phyloP scores from a whole-genome alignment of 2,113 vertebrate genomes.

The Hirundichthys speculiger region DNA sequence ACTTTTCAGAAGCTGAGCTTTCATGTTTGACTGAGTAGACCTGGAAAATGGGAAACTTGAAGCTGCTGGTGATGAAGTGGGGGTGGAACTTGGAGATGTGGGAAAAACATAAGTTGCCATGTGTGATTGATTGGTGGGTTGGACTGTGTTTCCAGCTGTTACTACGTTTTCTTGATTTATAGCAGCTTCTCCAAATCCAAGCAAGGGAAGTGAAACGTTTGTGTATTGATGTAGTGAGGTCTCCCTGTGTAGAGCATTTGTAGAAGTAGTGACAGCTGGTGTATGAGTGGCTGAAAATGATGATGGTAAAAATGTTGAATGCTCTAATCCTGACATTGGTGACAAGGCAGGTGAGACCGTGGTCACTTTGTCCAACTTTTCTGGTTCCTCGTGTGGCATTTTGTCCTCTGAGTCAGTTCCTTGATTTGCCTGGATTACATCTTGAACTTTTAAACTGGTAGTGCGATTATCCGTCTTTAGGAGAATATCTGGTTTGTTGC shows the following conservation, averaged over 20 bases:
- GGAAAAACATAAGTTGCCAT: slow-evolving; percentile 6
- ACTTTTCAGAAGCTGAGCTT: background rate
- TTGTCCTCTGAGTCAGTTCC: too few relatives aligned
- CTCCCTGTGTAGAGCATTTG: background rate
- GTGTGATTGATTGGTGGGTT: slow-evolving; percentile 4
- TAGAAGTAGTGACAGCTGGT: slow-evolving; percentile 3
- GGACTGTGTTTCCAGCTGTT: slow-evolving; percentile 2
- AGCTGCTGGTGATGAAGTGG: too few relatives aligned
- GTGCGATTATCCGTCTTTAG: background rate
- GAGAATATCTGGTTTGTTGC: background rate
- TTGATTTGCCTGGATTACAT: background rate
- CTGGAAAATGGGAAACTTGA: too few relatives aligned
- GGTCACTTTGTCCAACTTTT: too few relatives aligned
- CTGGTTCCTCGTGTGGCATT: too few relatives aligned
- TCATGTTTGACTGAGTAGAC: too few relatives aligned
- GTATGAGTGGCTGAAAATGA: background rate
- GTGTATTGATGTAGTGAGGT: background rate
- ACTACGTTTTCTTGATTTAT: background rate
- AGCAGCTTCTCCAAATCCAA: background rate
- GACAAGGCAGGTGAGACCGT: slow-evolving; percentile 1
- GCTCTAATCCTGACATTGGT: background rate
- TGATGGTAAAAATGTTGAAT: background rate
- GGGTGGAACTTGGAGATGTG: background rate
- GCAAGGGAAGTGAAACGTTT: background rate
- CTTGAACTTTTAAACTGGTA: background rate